Conservation (phyloP, 2,888 invertebrate species). For the Cephus sareptanus region DNA sequence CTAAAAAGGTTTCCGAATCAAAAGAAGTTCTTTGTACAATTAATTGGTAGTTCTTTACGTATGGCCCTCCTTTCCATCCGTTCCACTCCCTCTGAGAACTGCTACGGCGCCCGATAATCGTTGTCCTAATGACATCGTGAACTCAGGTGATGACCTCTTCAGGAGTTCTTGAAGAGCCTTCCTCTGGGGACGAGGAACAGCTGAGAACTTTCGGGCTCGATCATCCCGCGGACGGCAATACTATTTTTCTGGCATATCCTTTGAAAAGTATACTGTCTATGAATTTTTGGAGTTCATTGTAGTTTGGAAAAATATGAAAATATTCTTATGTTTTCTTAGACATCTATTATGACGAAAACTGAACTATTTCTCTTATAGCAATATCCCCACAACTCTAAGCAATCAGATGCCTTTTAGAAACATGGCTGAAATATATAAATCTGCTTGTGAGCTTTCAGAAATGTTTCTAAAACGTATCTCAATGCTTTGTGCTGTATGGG, state of each 20-base stretch:
- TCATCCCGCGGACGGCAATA: constrained; percentile 8
- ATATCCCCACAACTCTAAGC: too few relatives aligned
- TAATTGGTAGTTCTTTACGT: constrained; percentile 33
- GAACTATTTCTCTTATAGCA: not conserved
- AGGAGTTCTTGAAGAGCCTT: constrained; percentile 15
- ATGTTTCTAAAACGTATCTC: too few relatives aligned
- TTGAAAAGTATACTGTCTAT: not conserved
- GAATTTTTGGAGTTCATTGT: not conserved
- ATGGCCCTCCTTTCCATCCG: constrained; percentile 33
- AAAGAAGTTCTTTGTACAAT: not conserved
- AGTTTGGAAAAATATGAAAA: not conserved
- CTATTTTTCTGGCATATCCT: not conserved
- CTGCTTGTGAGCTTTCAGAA: too few relatives aligned
- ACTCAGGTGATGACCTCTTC: constrained; percentile 21
- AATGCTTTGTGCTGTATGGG: too few relatives aligned
- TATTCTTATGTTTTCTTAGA: not conserved
- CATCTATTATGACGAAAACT: not conserved
- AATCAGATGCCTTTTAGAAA: too few relatives aligned
- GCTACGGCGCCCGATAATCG: constrained; percentile 47
- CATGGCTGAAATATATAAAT: too few relatives aligned
- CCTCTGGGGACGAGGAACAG: constrained; percentile 9
- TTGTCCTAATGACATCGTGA: constrained; percentile 46
- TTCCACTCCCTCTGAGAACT: constrained; percentile 41
- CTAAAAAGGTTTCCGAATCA: constrained; percentile 16
- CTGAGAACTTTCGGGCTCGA: constrained; percentile 6